Evolutionary conservation across 2,888 invertebrate genomes (phyloP), one percentile per base, ranked within the genome.

Genomic region (Rosalia funebris): DNA sequence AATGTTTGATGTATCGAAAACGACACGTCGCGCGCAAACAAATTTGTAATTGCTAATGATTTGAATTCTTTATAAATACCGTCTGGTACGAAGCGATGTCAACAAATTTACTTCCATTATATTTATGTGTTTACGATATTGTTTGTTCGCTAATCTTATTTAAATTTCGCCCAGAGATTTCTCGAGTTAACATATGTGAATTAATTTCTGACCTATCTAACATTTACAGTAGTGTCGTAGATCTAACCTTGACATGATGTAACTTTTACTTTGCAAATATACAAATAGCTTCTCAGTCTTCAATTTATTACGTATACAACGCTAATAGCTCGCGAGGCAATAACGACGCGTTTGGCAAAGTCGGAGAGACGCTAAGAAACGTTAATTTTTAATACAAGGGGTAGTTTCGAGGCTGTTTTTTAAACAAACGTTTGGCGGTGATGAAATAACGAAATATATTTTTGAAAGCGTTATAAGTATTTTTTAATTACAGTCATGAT

Each of bases 221-320:
- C 39, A 44, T 53, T 53, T 54, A 45, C 41, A 15, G 54, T 41
- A 47, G 44, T 59, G 54, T 53, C 54, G 44, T 57, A 42, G 42
- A 41, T 37, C 34, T 37, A 53, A 53, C 58, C 58, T 58, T 58
- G 58, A 58, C 53, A 53, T 53, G 42, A 50, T 57, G 44, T 36
- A 50, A 44, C 50, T 53, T 45, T 47, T 57, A 58, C 58, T 58
- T 53, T 58, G 42, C 58, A 37, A 55, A 55, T 55, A 50, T 37
- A 48, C 50, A 39, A 50, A 50, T 39, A 50, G 50, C 37, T 39
- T 39, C 50, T 31, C 50, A 39, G 11, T 50, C 50, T 50, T 39
- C 34, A 25, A 39, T 39, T 37, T 50, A 39, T 50, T 50, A 50
- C 50, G 20, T 25, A 39, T 15, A 19, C 39, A 17, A 48, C 17